These are phyloP conservation scores for Oryzias curvinotus DNA, from an alignment of 2,113 vertebrate genomes.

Conservation along the genomic window DNA sequence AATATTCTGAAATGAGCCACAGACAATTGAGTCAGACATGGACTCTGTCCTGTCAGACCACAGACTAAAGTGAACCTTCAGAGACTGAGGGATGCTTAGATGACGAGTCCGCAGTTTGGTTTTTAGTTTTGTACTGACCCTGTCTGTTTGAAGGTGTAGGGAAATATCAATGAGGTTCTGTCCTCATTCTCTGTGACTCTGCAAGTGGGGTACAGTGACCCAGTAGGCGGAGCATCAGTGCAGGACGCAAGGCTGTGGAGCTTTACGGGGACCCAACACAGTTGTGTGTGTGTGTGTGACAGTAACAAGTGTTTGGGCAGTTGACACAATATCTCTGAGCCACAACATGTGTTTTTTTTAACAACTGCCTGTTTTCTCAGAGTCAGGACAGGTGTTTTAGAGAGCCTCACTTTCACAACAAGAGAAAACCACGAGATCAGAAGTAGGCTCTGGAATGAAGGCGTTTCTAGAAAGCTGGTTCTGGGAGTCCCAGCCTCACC, in stretches of 20 bases:
- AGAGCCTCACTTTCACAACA: neutral
- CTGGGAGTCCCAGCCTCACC: constrained; percentile 71
- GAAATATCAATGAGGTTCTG: too few relatives aligned
- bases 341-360: constrained; percentile 33
- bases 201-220: neutral
- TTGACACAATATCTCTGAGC: constrained; percentile 21
- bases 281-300: constrained; percentile 1
- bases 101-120: too few relatives aligned
- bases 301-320: constrained; percentile 5
- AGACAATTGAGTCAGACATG: too few relatives aligned
- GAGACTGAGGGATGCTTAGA: too few relatives aligned
- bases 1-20: too few relatives aligned
- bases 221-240: neutral
- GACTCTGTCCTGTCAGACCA: too few relatives aligned
- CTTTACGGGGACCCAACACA: neutral
- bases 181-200: too few relatives aligned
- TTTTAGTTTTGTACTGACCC: too few relatives aligned
- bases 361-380: constrained; percentile 32
- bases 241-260: too few relatives aligned
- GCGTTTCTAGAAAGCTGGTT: neutral
- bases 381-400: neutral
- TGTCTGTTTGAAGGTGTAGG: too few relatives aligned
- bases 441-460: too few relatives aligned
- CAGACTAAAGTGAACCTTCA: too few relatives aligned
- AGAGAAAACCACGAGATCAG: neutral